A percentile compares a stretch with the other conserved stretches of the same genome.
These are phyloP conservation scores for Nycticebus coucang DNA, from an alignment of 2,113 vertebrate species.

Conservation along the genomic window DNA sequence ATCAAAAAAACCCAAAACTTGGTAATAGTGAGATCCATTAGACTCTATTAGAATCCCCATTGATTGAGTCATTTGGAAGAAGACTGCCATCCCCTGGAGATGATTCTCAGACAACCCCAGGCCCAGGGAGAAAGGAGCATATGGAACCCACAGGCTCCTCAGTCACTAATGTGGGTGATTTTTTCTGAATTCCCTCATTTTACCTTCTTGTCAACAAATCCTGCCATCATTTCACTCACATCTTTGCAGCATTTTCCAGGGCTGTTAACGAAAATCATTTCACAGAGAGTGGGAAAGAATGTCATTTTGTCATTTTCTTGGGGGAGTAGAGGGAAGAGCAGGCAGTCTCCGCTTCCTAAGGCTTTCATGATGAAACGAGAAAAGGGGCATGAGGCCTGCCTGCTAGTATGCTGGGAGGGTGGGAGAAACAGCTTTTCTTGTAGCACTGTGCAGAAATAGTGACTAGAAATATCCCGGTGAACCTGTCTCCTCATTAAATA, in stretches of 20 bases:
- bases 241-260: slow-evolving; percentile 65
- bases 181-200: slow-evolving; percentile 60
- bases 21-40: slow-evolving; percentile 29
- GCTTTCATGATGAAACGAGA: slow-evolving; percentile 50
- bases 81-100: background rate
- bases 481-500: background rate
- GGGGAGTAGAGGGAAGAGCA: slow-evolving; percentile 19
- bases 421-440: background rate
- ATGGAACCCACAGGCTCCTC: background rate
- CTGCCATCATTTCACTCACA: slow-evolving; percentile 71
- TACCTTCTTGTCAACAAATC: slow-evolving; percentile 74
- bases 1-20: background rate
- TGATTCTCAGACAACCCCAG: background rate
- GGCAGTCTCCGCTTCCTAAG: background rate
- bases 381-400: background rate
- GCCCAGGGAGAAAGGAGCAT: background rate
- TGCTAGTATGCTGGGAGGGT: background rate
- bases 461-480: background rate
- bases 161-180: slow-evolving; percentile 28
- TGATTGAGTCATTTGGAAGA: slow-evolving; percentile 47
- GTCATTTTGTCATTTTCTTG: slow-evolving; percentile 75
- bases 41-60: background rate
- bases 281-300: slow-evolving; percentile 61
- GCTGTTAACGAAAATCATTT: slow-evolving; percentile 76
- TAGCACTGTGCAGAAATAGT: background rate